Conservation (phyloP, 2,888 invertebrate genomes). For the Alentia gelatinosa region DNA sequence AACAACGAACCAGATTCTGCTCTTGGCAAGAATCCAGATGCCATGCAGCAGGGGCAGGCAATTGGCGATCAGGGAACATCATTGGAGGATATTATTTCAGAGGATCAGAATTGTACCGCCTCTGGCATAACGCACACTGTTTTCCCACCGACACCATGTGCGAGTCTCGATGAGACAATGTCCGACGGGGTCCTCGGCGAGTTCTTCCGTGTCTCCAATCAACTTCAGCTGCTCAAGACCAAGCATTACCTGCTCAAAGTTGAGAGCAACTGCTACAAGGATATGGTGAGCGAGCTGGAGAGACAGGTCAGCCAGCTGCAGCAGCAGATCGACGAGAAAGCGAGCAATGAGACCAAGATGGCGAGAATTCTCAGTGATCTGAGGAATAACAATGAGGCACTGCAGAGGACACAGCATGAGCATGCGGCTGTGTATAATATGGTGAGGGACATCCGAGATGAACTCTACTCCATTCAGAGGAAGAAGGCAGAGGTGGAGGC, state of each 20-base stretch:
- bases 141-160: too few species aligned
- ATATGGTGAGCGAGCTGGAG: background rate
- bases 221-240: background rate
- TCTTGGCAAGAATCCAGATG: too few species aligned
- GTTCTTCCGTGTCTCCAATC: background rate
- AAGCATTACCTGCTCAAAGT: background rate
- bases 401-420: background rate
- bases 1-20: too few species aligned
- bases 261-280: background rate
- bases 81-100: too few species aligned
- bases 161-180: background rate
- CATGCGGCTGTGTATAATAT: background rate
- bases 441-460: background rate
- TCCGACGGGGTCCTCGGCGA: background rate
- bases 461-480: background rate
- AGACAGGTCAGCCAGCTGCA: background rate
- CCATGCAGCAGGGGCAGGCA: too few species aligned
- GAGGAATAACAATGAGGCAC: background rate
- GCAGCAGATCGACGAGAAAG: background rate
- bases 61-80: too few species aligned
- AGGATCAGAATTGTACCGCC: too few species aligned
- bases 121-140: too few species aligned
- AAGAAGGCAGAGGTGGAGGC: background rate
- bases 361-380: background rate
- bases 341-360: background rate